These are phyloP conservation scores for Thalassarche chlororhynchos DNA, from an alignment of 2,113 vertebrate species.

Conservation along the genomic window DNA sequence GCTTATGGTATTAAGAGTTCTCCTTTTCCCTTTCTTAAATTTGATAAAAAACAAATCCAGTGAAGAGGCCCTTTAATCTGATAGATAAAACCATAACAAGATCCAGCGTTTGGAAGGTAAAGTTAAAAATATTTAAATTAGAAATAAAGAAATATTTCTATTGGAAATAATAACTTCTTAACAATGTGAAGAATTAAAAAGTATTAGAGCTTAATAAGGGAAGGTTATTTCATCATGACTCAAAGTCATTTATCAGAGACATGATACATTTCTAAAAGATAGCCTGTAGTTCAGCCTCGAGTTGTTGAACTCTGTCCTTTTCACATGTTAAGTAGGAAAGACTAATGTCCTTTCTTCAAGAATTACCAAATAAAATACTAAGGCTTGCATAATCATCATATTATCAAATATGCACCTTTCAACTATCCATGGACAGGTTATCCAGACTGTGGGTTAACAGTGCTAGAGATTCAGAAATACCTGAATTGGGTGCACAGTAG, in stretches of 20 bases:
- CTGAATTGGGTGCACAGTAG: background rate
- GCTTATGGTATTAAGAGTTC: background rate
- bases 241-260: background rate
- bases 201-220: background rate
- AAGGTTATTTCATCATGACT: background rate
- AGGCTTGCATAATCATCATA: background rate
- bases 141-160: background rate
- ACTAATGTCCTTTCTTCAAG: background rate
- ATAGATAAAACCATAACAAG: background rate
- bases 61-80: background rate
- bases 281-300: background rate
- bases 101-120: background rate
- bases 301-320: background rate
- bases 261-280: background rate
- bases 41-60: background rate
- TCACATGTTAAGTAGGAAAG: background rate
- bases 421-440: background rate
- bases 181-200: background rate
- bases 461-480: background rate
- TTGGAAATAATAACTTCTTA: background rate
- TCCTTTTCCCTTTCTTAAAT: background rate
- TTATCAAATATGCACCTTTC: background rate
- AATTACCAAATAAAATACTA: background rate
- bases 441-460: background rate
- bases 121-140: background rate